Evolutionary conservation across 2,888 invertebrate species (phyloP).

Genomic region (Philereme transversata): DNA sequence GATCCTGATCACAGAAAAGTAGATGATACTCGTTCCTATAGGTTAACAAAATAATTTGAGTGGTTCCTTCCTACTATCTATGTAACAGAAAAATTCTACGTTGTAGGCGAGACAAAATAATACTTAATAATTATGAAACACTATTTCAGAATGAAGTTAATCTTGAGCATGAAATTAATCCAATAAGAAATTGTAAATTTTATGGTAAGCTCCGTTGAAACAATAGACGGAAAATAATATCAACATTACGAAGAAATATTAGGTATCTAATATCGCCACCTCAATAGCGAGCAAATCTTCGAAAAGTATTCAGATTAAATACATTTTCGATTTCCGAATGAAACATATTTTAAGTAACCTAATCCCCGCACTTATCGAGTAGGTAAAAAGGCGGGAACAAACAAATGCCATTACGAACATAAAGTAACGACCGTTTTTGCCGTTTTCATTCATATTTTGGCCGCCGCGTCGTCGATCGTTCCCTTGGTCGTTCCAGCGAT

Average conservation of each 20-base stretch:
- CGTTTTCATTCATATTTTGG: slow-evolving; percentile 70
- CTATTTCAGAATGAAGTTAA: too few species aligned
- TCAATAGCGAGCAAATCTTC: slow-evolving; percentile 20
- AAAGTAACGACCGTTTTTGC: slow-evolving; percentile 60
- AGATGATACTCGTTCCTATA: too few species aligned
- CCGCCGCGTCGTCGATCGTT: slow-evolving; percentile 55
- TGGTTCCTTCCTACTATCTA: too few species aligned
- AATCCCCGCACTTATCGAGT: slow-evolving; percentile 48
- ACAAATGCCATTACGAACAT: slow-evolving; percentile 59
- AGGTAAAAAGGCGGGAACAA: slow-evolving; percentile 50
- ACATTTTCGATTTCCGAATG: slow-evolving; percentile 27
- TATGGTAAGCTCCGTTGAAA: too few species aligned
- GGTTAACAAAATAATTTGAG: too few species aligned
- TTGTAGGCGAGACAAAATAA: too few species aligned
- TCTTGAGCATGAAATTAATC: too few species aligned
- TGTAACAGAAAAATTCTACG: too few species aligned
- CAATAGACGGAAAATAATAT: slow-evolving; percentile 13
- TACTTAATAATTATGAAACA: too few species aligned
- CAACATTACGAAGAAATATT: slow-evolving; percentile 15
- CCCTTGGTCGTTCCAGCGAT: slow-evolving; percentile 62
- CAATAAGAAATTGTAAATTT: too few species aligned
- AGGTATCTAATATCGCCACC: slow-evolving; percentile 20
- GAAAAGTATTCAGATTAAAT: slow-evolving; percentile 26
- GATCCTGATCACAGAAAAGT: too few species aligned
- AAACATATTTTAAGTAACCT: slow-evolving; percentile 49